Base-by-base conservation (phyloP, 2,888 invertebrate genomes). In the Ophioninae sp. region DNA sequence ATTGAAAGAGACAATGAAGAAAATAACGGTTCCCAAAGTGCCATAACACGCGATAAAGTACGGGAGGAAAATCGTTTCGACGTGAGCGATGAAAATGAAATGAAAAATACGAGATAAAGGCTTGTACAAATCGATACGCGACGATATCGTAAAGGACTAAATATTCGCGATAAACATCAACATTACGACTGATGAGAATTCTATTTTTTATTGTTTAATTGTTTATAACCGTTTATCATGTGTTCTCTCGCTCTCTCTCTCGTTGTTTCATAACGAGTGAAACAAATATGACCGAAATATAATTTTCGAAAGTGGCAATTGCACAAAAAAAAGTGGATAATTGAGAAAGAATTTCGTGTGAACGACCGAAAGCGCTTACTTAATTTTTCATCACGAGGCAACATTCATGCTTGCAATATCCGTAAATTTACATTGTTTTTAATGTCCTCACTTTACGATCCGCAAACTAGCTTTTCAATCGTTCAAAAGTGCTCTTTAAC, bases 161-260 rank as follows among this genome's bases (percentile, higher is more conserved):
- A 56, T 56, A 58, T 58, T 69, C n/a, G 58, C 71, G 71, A 71
- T 20, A 58, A 71, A 58, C 56, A 58, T 58, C 58, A 71, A 71
- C 20, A 3, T 17, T 37, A 30, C 3, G 39, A 37, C 56, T 44
- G 13, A 51, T 13, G 51, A 51, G 3, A 30, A 30, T 30, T 30
- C 30, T 30, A 2, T 30, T 17, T 51, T 51, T 44, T 0, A 13
- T 51, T 51, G 17, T 51, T 51, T 17, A 13, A 51, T 17, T 51
- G 17, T 51, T 2, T 17, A 17, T 51, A 17, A 51, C 51, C 5
- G 17, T 51, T 51, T 17, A 51, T 51, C 51, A 51, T 51, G 51
- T 51, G 51, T 51, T 17, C 17, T 51, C 17, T 51, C 17, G 51
- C 51, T 44, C 10, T 51, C 51, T 51, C 51, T 51, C 17, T 51